Evolutionary conservation across 2,797 vertebrate genomes (phyloP).

Genomic region (Acanthiza pusilla): DNA sequence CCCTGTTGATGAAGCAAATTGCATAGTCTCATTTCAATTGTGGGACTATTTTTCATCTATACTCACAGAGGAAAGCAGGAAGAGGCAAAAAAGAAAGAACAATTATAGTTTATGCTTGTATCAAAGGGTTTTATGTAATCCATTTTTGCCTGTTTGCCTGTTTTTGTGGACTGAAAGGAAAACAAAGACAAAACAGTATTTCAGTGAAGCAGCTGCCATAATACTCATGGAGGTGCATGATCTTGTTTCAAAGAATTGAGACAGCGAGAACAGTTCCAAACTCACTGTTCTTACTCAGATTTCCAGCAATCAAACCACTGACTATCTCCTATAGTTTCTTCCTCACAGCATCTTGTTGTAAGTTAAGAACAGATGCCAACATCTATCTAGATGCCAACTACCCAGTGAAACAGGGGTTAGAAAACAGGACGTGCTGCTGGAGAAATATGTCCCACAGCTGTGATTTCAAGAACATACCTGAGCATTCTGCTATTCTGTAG

Average conservation of each 20-base stretch:
- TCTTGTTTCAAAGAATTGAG: neutral
- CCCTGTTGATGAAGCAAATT: neutral
- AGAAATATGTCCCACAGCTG: neutral
- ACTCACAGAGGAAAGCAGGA: neutral
- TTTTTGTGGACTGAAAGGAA: neutral
- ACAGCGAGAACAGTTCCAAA: neutral
- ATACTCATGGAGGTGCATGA: neutral
- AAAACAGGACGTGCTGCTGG: neutral
- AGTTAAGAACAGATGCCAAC: neutral
- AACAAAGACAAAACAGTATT: neutral
- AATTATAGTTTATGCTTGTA: neutral
- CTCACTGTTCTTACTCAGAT: neutral
- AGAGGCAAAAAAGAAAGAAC: neutral
- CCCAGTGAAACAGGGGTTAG: neutral
- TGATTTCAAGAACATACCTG: neutral
- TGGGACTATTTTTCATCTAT: neutral
- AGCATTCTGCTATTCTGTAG: neutral
- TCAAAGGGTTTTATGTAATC: neutral
- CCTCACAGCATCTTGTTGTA: neutral
- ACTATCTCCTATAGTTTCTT: neutral
- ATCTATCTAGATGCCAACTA: too few species aligned
- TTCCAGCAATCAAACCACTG: neutral
- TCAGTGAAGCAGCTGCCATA: neutral
- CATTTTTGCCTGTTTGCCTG: neutral
- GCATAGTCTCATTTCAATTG: neutral